Conservation (phyloP, 2,888 invertebrate species). For the Apantesis nais region DNA sequence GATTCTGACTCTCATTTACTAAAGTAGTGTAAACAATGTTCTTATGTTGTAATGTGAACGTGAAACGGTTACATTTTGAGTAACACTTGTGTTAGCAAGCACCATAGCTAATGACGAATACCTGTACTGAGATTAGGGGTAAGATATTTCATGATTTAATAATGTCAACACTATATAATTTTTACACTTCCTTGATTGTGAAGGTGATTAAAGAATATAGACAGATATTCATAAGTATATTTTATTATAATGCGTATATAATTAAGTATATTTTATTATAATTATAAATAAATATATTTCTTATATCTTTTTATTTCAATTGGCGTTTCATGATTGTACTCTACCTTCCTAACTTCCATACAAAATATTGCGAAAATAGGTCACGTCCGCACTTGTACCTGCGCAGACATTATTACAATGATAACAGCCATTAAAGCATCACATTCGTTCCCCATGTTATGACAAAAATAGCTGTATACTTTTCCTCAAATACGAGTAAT, state of each 20-base stretch:
- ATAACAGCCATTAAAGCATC: neutral
- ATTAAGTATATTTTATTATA: neutral
- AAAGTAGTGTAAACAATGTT: no score
- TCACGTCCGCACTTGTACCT: neutral
- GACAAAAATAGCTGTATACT: neutral
- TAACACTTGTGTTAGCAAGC: no score
- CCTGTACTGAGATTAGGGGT: no score
- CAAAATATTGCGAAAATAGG: neutral
- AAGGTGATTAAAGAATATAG: no score
- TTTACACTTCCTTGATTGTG: no score
- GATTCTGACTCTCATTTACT: no score
- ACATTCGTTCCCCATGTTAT: neutral
- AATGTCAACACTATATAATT: no score
- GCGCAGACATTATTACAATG: neutral
- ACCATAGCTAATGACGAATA: no score
- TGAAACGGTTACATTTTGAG: no score
- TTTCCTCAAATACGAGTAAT: neutral
- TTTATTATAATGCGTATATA: neutral
- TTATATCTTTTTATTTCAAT: neutral
- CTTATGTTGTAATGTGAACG: no score
- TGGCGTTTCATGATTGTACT: neutral
- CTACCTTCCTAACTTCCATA: neutral
- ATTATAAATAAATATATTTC: no score
- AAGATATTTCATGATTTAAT: no score
- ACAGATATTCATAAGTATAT: neutral